Percentiles rank a stretch among this genome's conserved stretches.
Conservation (phyloP, 2,113 vertebrate species). For the Tragelaphus imberbis region DNA sequence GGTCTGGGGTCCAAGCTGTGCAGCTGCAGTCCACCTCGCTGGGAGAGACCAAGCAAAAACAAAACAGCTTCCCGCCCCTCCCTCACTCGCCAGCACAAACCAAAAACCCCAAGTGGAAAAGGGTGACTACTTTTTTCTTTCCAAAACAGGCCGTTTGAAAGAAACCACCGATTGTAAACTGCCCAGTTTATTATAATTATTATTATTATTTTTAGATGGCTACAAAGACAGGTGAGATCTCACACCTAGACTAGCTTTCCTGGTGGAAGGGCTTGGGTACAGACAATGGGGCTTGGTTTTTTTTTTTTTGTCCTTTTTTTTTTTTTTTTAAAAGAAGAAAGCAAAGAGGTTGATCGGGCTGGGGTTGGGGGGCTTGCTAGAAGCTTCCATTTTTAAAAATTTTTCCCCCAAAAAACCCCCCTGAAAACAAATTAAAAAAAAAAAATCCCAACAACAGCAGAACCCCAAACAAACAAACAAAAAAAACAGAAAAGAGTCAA, state of each 20-base stretch:
- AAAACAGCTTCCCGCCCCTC: background rate
- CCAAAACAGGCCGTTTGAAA: slow-evolving; percentile 76
- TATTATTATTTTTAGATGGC: slow-evolving; percentile 85
- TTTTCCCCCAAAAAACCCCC: slow-evolving; percentile 52
- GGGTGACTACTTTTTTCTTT: slow-evolving; percentile 15
- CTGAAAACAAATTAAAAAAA: slow-evolving; percentile 6
- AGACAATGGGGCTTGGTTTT: slow-evolving; percentile 79
- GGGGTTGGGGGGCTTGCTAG: slow-evolving; percentile 75
- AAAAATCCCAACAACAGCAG: slow-evolving; percentile 61
- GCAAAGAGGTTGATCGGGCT: slow-evolving; percentile 81
- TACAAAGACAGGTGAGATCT: slow-evolving; percentile 87
- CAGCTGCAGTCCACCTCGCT: background rate
- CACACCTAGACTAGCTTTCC: slow-evolving; percentile 86
- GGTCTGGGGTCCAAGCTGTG: background rate
- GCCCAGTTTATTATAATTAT: slow-evolving; percentile 91
- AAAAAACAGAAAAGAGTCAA: slow-evolving; percentile 80
- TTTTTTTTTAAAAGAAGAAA: slow-evolving; percentile 83
- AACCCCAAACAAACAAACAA: slow-evolving; percentile 52
- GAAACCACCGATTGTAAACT: slow-evolving; percentile 89
- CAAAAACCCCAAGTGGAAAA: background rate
- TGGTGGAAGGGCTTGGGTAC: slow-evolving; percentile 79
- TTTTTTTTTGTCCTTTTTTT: background rate
- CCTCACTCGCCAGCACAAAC: background rate
- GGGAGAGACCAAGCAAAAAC: background rate
- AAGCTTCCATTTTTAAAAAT: slow-evolving; percentile 81